phyloP scores from a whole-genome alignment of 2,888 invertebrate genomes.

The Dinocampus coccinellae region DNA sequence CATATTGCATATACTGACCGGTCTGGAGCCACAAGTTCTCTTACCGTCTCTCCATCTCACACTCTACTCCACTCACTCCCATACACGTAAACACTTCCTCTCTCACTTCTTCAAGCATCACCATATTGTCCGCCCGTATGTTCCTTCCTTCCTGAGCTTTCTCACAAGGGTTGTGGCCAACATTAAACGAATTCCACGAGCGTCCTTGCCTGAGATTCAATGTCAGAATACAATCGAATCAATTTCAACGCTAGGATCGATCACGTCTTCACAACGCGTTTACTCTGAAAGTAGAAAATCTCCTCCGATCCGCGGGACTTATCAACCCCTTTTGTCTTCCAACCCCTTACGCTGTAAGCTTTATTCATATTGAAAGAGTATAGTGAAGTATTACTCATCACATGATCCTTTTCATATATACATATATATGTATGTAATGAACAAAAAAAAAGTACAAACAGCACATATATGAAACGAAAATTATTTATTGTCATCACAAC shows the following conservation, averaged over 20 bases:
- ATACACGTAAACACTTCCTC: background rate
- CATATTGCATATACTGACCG: constrained; percentile 69
- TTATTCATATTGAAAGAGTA: background rate
- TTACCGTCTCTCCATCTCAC: background rate
- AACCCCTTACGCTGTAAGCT: background rate
- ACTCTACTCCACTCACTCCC: background rate
- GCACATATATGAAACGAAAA: background rate
- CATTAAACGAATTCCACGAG: constrained; percentile 60
- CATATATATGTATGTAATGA: too few relatives aligned
- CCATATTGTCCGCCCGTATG: constrained; percentile 66
- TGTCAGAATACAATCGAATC: constrained; percentile 30
- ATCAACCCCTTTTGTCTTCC: background rate
- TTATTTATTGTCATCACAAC: constrained; percentile 6
- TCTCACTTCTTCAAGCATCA: constrained; percentile 40
- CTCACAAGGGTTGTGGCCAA: constrained; percentile 50
- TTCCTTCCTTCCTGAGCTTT: constrained; percentile 54
- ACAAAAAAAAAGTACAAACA: background rate
- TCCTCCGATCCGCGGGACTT: background rate
- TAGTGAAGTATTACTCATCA: background rate
- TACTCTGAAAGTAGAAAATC: constrained; percentile 1
- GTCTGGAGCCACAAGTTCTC: constrained; percentile 55
- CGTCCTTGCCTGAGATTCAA: constrained; percentile 40
- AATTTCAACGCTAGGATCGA: constrained; percentile 19
- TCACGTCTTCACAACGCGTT: constrained; percentile 10
- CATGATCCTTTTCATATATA: background rate